Evolutionary conservation across 2,113 vertebrate species (phyloP).

Genomic region (Psammodynastes pulverulentus): DNA sequence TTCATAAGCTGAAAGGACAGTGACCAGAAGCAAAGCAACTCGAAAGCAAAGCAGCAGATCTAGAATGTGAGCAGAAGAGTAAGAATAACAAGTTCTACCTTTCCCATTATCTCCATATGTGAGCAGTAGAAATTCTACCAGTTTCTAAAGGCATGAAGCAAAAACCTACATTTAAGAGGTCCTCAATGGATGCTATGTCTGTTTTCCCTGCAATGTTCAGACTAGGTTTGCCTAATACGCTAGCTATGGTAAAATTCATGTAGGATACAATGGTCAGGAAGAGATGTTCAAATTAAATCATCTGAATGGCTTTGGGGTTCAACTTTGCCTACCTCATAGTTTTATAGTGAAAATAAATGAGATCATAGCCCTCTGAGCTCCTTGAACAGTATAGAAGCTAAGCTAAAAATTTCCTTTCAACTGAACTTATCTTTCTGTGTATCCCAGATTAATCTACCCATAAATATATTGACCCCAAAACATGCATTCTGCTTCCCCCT

Average conservation of each 20-base stretch:
- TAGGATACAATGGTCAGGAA: background rate
- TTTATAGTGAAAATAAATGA: background rate
- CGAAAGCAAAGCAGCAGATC: background rate
- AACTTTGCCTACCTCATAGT: background rate
- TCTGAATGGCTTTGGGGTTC: background rate
- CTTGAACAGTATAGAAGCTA: background rate
- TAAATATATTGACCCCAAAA: slow-evolving; percentile 11
- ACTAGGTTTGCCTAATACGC: background rate
- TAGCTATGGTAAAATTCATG: background rate
- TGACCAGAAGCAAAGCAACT: background rate
- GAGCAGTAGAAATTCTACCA: background rate
- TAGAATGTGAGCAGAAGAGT: background rate
- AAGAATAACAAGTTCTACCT: background rate
- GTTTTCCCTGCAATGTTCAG: background rate
- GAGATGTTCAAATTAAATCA: background rate
- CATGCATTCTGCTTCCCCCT: background rate
- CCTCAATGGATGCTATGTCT: background rate
- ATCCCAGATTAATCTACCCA: slow-evolving; percentile 1
- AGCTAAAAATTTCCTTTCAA: background rate
- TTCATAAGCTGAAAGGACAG: background rate
- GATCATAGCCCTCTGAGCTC: background rate
- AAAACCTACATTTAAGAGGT: background rate
- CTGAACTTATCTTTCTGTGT: background rate
- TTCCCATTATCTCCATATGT: background rate
- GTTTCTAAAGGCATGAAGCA: background rate